Conservation (phyloP, 35 echinoderm and acorn worm genomes). For the Amphiura filiformis region DNA sequence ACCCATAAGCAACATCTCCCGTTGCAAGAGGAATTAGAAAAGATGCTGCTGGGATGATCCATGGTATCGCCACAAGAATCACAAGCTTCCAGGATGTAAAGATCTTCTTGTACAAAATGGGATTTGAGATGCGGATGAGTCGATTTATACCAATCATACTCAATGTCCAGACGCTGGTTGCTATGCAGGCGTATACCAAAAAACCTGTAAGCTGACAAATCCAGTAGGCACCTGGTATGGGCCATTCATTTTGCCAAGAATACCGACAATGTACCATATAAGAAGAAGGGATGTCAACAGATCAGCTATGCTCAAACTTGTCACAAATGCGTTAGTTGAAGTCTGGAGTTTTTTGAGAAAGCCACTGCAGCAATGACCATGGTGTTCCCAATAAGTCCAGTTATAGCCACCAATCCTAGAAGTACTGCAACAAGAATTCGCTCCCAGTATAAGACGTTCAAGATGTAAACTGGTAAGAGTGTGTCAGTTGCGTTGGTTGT, state of each 20-base stretch:
- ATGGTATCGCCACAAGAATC: neutral
- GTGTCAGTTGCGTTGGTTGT: neutral
- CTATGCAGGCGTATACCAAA: constrained; percentile 23
- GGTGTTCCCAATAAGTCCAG: no score
- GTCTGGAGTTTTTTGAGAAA: neutral
- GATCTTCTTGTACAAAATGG: neutral
- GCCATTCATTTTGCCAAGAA: neutral
- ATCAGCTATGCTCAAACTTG: constrained; percentile 49
- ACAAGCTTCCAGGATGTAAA: neutral
- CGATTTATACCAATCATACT: constrained; percentile 44
- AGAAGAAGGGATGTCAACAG: constrained; percentile 25
- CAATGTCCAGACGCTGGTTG: constrained; percentile 40
- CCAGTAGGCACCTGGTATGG: neutral
- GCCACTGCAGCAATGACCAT: constrained; percentile 26
- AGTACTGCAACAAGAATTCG: no score
- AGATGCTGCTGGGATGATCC: neutral
- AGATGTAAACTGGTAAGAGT: neutral
- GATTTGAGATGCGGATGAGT: constrained; percentile 20
- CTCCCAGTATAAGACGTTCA: neutral
- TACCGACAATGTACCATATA: constrained; percentile 18
- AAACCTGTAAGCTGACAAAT: constrained; percentile 32
- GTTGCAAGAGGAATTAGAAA: no score
- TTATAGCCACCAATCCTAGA: no score
- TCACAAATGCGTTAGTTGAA: constrained; percentile 24
- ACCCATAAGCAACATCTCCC: no score